Conservation (phyloP, 2,888 invertebrate species). For the Eristalinus sepulchralis region DNA sequence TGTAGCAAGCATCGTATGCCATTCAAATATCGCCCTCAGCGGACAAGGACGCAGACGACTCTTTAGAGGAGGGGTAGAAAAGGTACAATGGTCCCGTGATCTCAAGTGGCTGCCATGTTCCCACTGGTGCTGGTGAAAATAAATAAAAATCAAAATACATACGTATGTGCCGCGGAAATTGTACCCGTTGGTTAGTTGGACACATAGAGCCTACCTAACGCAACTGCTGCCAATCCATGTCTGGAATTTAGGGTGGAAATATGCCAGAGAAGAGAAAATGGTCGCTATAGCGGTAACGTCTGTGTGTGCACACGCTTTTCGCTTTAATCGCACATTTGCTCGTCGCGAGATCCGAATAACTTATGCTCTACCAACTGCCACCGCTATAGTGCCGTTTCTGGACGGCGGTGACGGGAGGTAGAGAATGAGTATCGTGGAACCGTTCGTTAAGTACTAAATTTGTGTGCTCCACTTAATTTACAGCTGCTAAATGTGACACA, state of each 20-base stretch:
- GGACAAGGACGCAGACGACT: slow-evolving; percentile 27
- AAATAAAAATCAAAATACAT: slow-evolving; percentile 42
- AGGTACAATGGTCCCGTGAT: slow-evolving; percentile 39
- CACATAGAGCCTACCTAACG: slow-evolving; percentile 38
- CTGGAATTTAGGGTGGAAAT: slow-evolving; percentile 43
- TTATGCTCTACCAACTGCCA: background rate
- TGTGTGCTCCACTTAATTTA: slow-evolving; percentile 59
- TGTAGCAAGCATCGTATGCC: slow-evolving; percentile 21
- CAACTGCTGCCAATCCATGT: slow-evolving; percentile 10
- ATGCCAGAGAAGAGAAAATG: slow-evolving; percentile 34
- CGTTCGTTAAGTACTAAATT: slow-evolving; percentile 45
- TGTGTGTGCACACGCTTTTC: slow-evolving; percentile 42
- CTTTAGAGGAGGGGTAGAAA: slow-evolving; percentile 16
- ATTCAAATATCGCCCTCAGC: slow-evolving; percentile 31
- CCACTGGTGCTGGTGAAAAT: slow-evolving; percentile 42
- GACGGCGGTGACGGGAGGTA: background rate
- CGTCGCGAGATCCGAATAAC: background rate
- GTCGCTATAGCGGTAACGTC: slow-evolving; percentile 23
- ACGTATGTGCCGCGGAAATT: background rate
- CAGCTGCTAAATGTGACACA: slow-evolving; percentile 60
- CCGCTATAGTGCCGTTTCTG: too few species aligned
- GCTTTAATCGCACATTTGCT: slow-evolving; percentile 24
- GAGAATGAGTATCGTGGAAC: slow-evolving; percentile 38
- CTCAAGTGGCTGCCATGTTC: slow-evolving; percentile 64
- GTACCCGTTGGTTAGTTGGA: slow-evolving; percentile 13